phyloP scores from a whole-genome alignment of 2,888 invertebrate genomes.

The Entomobrya multifasciata region DNA sequence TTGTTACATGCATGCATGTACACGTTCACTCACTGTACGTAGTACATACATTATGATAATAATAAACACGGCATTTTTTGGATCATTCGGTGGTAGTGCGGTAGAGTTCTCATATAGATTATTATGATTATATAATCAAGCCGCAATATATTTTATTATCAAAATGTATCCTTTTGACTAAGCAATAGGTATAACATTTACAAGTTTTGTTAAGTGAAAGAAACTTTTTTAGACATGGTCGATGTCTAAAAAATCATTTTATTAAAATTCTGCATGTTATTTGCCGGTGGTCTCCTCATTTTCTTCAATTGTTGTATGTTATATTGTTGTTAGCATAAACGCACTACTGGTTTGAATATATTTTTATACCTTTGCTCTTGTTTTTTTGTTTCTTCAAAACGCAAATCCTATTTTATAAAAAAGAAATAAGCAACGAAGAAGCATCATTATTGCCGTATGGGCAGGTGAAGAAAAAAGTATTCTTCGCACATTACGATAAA shows the following conservation, averaged over 20 bases:
- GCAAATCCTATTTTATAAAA: not conserved
- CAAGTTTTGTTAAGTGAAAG: constrained; percentile 5
- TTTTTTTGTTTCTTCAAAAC: not conserved
- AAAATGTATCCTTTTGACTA: constrained; percentile 2
- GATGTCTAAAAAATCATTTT: constrained; percentile 19
- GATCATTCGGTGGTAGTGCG: constrained; percentile 4
- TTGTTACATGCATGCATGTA: constrained; percentile 33
- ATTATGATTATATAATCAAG: constrained; percentile 44
- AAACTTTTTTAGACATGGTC: not conserved
- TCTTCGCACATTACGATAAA: constrained; percentile 15
- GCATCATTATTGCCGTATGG: not conserved
- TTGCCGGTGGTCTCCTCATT: constrained; percentile 11
- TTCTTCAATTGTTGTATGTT: constrained; percentile 2
- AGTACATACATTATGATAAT: constrained; percentile 6
- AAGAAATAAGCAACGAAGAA: not conserved
- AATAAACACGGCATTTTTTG: constrained; percentile 27
- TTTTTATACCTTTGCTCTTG: not conserved
- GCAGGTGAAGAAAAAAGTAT: not conserved
- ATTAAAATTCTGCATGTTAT: constrained; percentile 33
- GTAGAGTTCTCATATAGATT: constrained; percentile 42
- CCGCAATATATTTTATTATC: not conserved
- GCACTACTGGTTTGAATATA: not conserved
- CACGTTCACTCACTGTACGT: too few relatives aligned
- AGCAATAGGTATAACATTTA: not conserved
- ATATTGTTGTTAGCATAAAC: constrained; percentile 1